Evolutionary conservation across 2,888 invertebrate species (phyloP).

Genomic region (Hesperia comma): DNA sequence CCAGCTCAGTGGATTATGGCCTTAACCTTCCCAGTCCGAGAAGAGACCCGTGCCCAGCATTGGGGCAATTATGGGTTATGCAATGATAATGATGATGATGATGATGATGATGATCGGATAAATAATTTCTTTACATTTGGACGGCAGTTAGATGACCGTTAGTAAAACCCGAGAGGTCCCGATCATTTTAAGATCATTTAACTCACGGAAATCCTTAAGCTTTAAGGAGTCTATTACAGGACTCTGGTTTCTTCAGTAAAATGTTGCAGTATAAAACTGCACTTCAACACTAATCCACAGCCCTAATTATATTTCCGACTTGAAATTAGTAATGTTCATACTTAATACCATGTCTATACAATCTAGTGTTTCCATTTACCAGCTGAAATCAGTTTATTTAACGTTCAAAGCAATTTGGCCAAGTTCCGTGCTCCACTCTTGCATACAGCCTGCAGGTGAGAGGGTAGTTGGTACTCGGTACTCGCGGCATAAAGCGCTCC

Average conservation of each 20-base stretch:
- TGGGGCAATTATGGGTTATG: too few species aligned
- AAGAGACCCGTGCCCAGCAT: too few species aligned
- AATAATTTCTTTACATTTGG: too few species aligned
- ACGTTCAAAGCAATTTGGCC: constrained; percentile 18
- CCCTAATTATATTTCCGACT: not conserved
- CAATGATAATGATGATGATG: too few species aligned
- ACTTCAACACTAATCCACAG: not conserved
- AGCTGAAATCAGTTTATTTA: constrained; percentile 11
- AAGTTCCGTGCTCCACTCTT: constrained; percentile 20
- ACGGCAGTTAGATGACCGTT: too few species aligned
- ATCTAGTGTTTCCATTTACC: not conserved
- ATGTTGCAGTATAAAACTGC: not conserved
- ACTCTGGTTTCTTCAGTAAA: not conserved
- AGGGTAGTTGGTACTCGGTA: constrained; percentile 8
- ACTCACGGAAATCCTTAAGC: too few species aligned
- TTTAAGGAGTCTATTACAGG: too few species aligned
- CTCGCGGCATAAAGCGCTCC: constrained; percentile 22
- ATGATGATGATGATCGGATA: too few species aligned
- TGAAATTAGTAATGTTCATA: not conserved
- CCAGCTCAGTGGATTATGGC: too few species aligned
- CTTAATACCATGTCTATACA: not conserved
- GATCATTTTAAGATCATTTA: too few species aligned
- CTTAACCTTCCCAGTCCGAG: too few species aligned
- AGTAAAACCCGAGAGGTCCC: too few species aligned
- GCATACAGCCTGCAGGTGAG: constrained; percentile 24